Percentiles rank a stretch among this genome's conserved stretches.
phyloP scores from a whole-genome alignment of 2,888 invertebrate genomes.

The Amiota minor region DNA sequence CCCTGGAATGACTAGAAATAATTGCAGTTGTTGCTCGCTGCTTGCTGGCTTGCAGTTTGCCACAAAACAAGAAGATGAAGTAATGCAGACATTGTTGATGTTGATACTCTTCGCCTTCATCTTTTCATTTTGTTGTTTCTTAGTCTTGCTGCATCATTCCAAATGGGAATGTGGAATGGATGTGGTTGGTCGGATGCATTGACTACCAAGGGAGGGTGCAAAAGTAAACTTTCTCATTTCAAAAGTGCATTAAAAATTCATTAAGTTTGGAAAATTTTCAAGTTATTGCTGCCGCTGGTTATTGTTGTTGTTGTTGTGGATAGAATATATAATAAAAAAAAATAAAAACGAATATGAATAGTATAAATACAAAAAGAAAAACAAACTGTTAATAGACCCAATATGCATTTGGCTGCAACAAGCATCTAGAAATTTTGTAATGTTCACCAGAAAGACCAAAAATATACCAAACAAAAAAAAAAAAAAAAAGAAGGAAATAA shows the following conservation, averaged over 20 bases:
- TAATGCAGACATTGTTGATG: background rate
- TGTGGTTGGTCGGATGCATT: background rate
- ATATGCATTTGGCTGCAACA: constrained; percentile 49
- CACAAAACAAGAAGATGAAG: background rate
- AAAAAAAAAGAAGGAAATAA: background rate
- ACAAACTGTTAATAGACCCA: constrained; percentile 67
- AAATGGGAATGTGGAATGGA: too few species aligned
- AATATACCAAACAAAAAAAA: constrained; percentile 37
- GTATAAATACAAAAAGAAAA: constrained; percentile 51
- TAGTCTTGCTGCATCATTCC: too few species aligned
- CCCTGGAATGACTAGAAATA: background rate
- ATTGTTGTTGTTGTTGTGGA: constrained; percentile 13
- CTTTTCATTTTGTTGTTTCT: too few species aligned
- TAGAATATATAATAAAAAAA: background rate
- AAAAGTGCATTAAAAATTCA: constrained; percentile 72
- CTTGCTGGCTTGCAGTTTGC: constrained; percentile 35
- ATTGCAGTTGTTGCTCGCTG: constrained; percentile 22
- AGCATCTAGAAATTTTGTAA: constrained; percentile 58
- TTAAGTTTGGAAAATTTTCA: constrained; percentile 70
- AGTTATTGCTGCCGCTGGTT: constrained; percentile 53
- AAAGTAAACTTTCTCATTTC: constrained; percentile 57
- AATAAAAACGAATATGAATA: constrained; percentile 48
- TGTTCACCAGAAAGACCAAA: constrained; percentile 23
- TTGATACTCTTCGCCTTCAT: too few species aligned
- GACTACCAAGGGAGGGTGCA: background rate